Base-by-base conservation (phyloP, 2,113 vertebrate species). In the Delphinus delphis region DNA sequence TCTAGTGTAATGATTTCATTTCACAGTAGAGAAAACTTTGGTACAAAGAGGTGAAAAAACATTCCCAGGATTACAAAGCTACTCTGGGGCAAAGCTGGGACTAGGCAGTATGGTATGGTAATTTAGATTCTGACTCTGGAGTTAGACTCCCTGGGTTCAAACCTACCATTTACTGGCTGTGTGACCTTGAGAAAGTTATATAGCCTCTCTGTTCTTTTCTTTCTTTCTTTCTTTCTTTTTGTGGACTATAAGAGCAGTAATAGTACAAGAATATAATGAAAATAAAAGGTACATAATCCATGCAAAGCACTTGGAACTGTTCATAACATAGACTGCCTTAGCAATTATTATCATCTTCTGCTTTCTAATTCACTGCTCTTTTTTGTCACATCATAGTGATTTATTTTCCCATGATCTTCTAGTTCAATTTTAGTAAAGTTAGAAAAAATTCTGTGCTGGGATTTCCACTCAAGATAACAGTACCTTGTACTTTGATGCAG, bases 391-490 rank as follows among this genome's bases (percentile, higher is more conserved):
- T 82, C 44, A 62, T 20, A 50, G 8, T 93, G 60, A 80, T 86
- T 92, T 62, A 65, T 62, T 86, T 92, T 36, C 58, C 41, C 31
- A 4, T 18, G 8, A 47, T 84, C 88, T 83, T 77, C 36, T 47
- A 67, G 21, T 73, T 95, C 55, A 84, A 28, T 76, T 73, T 90
- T 86, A 82, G 67, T 88, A 47, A 97, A 92, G 21, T 63, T 76
- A 88, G 71, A 76, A 84, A 79, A 95, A 79, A 58, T n/a, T 84
- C 53, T 79, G 3, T 79, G 10, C 74, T 93, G 23, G 21, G 26
- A 74, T 62, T 88, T 84, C 12, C 44, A 20, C 65, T 88, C 79
- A 84, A 38, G 23, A 60, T 83, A 71, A 73, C 11, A 60, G 55
- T 76, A 88, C 41, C 58, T 74, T 28, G 33, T 77, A 33, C 74